Percentiles rank a stretch among this genome's conserved stretches.
These are phyloP conservation scores for Lasiommata megera DNA, from an alignment of 2,888 invertebrate species.

Conservation along the genomic window DNA sequence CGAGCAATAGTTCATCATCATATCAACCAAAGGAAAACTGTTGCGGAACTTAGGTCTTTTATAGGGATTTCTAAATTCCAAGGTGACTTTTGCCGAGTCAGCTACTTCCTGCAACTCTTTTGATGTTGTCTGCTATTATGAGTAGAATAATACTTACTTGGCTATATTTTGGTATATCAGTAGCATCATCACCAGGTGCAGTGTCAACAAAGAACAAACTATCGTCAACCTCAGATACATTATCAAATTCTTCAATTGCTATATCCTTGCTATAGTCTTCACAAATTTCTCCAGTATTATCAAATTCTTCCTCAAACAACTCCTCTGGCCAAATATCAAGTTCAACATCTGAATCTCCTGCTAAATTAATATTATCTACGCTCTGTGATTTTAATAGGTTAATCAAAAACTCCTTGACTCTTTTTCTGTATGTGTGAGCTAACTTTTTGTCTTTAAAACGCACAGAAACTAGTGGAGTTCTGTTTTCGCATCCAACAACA, in stretches of 20 bases:
- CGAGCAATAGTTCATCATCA: too few relatives aligned
- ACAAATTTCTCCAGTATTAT: conserved; percentile 59
- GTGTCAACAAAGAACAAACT: conserved; percentile 70
- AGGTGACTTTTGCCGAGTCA: too few relatives aligned
- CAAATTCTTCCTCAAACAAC: conserved; percentile 40
- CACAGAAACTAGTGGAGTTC: conserved; percentile 65
- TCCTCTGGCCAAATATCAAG: conserved; percentile 69
- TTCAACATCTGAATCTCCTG: conserved; percentile 64
- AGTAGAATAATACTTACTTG: conserved; percentile 45
- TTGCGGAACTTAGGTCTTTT: too few relatives aligned
- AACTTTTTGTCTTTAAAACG: conserved; percentile 67
- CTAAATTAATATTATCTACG: conserved; percentile 40
- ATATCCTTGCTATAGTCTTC: conserved; percentile 53
- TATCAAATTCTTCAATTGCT: conserved; percentile 21
- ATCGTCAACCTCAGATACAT: conserved; percentile 37
- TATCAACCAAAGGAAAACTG: too few relatives aligned
- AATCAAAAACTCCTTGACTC: conserved; percentile 71
- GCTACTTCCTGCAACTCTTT: too few relatives aligned
- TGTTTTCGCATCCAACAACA: conserved; percentile 65
- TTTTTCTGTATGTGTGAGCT: conserved; percentile 66
- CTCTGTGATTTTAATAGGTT: conserved; percentile 61
- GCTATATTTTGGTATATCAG: conserved; percentile 59
- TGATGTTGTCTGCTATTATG: too few relatives aligned
- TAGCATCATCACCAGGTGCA: conserved; percentile 48
- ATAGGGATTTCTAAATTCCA: too few relatives aligned